Percentiles rank a stretch among this genome's conserved stretches.
Evolutionary conservation across 2,797 vertebrate genomes (phyloP).

Genomic region (Ammospiza maritima): DNA sequence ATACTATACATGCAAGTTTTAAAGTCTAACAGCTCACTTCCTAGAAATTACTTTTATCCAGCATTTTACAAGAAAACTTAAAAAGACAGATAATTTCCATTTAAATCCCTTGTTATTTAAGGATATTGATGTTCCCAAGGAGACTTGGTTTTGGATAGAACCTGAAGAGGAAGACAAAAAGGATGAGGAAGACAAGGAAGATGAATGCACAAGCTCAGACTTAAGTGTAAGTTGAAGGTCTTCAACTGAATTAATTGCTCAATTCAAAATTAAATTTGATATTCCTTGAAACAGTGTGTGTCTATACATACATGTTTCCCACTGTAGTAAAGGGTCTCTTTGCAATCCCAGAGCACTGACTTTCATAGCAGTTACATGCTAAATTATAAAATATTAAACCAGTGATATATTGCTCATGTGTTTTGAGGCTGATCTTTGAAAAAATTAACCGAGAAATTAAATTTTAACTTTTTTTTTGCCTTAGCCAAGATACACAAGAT

Average conservation of each 20-base stretch:
- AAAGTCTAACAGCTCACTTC: not conserved
- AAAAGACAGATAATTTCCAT: not conserved
- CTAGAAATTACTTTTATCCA: not conserved
- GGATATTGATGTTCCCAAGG: conserved; percentile 75
- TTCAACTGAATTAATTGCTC: not conserved
- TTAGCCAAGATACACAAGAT: not conserved
- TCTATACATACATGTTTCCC: not conserved
- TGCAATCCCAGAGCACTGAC: not conserved
- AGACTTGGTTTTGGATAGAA: conserved; percentile 79
- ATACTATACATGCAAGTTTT: not conserved
- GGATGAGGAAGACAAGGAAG: conserved; percentile 69
- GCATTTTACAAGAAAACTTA: not conserved
- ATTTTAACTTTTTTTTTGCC: not conserved
- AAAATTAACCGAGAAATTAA: not conserved
- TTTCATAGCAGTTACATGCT: not conserved
- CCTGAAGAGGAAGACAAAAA: conserved; percentile 69
- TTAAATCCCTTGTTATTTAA: conserved; percentile 57
- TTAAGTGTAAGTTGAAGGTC: conserved; percentile 75
- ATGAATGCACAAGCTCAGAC: conserved; percentile 66
- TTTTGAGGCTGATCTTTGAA: not conserved
- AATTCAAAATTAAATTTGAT: not conserved
- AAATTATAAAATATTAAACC: not conserved
- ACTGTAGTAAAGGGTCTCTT: not conserved
- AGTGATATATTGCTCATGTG: not conserved
- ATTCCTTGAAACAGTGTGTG: not conserved